Evolutionary conservation across 1,140 invertebrate genomes (phyloP), one percentile per base, ranked within the genome.

Genomic region (Dendrolimus kikuchii): DNA sequence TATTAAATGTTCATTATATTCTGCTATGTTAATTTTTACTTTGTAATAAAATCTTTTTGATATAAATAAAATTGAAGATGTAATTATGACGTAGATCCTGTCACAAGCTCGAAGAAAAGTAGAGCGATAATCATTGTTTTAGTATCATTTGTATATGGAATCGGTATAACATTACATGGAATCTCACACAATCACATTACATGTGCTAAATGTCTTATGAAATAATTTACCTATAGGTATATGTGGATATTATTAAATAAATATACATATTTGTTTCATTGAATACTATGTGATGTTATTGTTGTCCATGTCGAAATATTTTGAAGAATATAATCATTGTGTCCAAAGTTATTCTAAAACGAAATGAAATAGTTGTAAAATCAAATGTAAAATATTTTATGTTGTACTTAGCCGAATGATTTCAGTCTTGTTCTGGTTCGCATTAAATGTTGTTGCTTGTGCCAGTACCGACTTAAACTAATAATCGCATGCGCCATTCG

Each of bases 61-160:
- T n/a, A 49, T 10, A 40, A 50, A 50, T 50, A 50, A 50, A 50
- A 23, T 50, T 50, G 10, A 10, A 41, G 42, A 50, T 41, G 10
- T 10, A 10, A 67, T 54, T 44, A 40, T 61, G 60, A 64, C 46
- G 76, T 83, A 68, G 53, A 73, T 50, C 77, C 81, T 77, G 80
- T 66, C 64, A 71, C 64, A 74, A 64, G 77, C 77, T 84, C 62
- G 80, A 67, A 84, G 81, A 77, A 76, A 72, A 55, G 39, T 38
- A 38, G 6, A 5, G 8, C 10, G 39, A 50, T 50, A 6, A 9
- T 23, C 40, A 39, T 39, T 50, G n/a, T 9, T 41, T 50, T 39
- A 10, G 42, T 23, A 41, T 50, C 10, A 9, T 9, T 68, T 62
- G 57, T 58, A 45, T 51, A 56, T 63, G 65, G 58, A 69, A 61